phyloP scores from a whole-genome alignment of 2,113 vertebrate species.

The Takifugu bimaculatus region DNA sequence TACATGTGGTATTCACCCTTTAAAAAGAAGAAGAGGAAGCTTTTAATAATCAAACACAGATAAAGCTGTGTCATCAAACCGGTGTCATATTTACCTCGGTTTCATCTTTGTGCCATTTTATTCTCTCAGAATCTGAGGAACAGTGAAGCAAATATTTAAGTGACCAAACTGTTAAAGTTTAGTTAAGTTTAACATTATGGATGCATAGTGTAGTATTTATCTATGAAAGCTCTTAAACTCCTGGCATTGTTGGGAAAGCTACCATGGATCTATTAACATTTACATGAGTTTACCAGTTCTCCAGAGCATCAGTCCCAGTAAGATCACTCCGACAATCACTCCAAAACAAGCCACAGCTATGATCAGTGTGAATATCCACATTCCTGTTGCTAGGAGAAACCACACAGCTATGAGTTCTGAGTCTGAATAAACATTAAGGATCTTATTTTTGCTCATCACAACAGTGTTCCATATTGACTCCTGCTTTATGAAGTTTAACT shows the following conservation, averaged over 20 bases:
- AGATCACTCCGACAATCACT: conserved; percentile 4
- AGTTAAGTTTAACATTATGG: too few relatives aligned
- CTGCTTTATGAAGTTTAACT: too few relatives aligned
- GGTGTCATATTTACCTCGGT: conserved; percentile 11
- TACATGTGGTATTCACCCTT: conserved; percentile 24
- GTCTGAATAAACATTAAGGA: too few relatives aligned
- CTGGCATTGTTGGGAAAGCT: not conserved
- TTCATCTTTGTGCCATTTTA: not conserved
- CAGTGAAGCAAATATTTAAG: not conserved
- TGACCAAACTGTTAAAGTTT: not conserved
- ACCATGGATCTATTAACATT: not conserved
- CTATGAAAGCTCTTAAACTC: too few relatives aligned
- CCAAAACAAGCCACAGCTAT: conserved; percentile 1
- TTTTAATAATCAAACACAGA: too few relatives aligned
- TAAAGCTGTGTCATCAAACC: too few relatives aligned
- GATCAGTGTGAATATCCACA: not conserved
- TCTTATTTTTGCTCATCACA: too few relatives aligned
- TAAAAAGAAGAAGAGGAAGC: not conserved
- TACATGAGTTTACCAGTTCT: conserved; percentile 1
- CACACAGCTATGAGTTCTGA: too few relatives aligned
- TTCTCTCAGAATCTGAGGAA: not conserved
- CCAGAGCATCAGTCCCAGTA: not conserved
- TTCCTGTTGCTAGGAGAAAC: not conserved
- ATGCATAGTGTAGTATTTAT: too few relatives aligned
- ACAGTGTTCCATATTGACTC: too few relatives aligned